Evolutionary conservation across 1,140 invertebrate species (phyloP).

Genomic region (Drosophila sulfurigaster): DNA sequence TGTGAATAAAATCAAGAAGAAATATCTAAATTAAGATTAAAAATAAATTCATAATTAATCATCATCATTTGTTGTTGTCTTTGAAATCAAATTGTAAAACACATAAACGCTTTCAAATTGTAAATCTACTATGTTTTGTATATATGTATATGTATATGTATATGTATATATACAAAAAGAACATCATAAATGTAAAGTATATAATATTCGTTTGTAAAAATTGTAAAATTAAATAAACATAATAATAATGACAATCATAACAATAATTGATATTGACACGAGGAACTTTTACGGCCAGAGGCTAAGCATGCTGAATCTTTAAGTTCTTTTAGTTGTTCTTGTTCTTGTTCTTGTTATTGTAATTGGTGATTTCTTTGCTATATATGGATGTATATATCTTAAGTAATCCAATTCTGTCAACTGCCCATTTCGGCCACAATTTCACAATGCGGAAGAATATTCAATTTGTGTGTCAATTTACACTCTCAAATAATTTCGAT

Average conservation of each 20-base stretch:
- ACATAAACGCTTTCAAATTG: constrained; percentile 14
- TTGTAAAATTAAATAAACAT: constrained; percentile 7
- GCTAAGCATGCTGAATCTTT: constrained; percentile 24
- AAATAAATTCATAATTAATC: constrained; percentile 31
- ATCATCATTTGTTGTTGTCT: constrained; percentile 19
- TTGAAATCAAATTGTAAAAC: constrained; percentile 16
- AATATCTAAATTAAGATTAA: constrained; percentile 24
- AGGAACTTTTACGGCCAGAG: constrained; percentile 60
- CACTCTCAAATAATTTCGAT: background rate
- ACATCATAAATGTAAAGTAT: constrained; percentile 13
- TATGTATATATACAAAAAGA: constrained; percentile 6
- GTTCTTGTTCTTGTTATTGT: constrained; percentile 21
- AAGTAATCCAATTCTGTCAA: background rate
- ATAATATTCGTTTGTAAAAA: constrained; percentile 2
- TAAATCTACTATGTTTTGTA: constrained; percentile 1
- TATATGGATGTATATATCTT: background rate
- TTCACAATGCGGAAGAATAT: background rate
- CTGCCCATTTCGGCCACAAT: background rate
- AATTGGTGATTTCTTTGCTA: constrained; percentile 7
- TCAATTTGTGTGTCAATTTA: background rate
- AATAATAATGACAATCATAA: constrained; percentile 12
- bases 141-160: background rate
- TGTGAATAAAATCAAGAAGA: constrained; percentile 27
- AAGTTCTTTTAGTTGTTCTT: background rate
- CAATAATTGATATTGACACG: constrained; percentile 41